Conservation (phyloP, 2,888 invertebrate species). For the Chrysina gloriosa region DNA sequence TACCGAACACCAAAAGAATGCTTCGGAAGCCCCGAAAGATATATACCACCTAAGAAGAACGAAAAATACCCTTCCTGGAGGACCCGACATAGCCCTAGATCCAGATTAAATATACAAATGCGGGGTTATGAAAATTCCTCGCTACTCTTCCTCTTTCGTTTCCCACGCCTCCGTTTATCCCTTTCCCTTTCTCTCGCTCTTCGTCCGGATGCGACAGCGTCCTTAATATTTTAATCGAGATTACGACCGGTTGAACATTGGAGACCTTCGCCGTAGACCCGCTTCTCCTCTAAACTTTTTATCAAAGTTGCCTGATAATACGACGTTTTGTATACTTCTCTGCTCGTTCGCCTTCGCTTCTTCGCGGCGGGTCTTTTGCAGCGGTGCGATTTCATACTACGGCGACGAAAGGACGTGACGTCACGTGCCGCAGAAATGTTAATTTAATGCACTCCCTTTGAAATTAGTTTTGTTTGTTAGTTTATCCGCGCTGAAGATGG, state of each 20-base stretch:
- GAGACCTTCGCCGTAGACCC: not conserved
- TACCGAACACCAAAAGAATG: no score
- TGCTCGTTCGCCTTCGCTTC: not conserved
- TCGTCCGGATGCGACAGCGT: constrained; percentile 5
- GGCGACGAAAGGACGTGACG: constrained; percentile 19
- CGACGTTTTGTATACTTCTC: constrained; percentile 15
- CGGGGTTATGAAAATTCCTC: constrained; percentile 41
- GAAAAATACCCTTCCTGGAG: no score
- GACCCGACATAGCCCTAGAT: constrained; percentile 8
- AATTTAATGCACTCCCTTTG: constrained; percentile 34
- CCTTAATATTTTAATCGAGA: constrained; percentile 35
- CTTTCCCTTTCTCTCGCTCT: not conserved
- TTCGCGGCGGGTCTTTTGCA: not conserved
- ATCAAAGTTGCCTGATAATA: constrained; percentile 30
- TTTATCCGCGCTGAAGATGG: constrained; percentile 8
- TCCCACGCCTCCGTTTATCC: not conserved
- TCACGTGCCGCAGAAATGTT: constrained; percentile 34
- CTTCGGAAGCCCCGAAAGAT: no score
- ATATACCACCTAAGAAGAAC: no score
- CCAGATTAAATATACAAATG: constrained; percentile 39
- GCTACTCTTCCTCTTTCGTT: constrained; percentile 1
- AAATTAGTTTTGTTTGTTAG: constrained; percentile 37
- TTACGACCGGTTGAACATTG: constrained; percentile 21
- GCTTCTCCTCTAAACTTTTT: constrained; percentile 14
- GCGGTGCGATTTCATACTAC: constrained; percentile 15